A percentile compares a stretch with the other conserved stretches of the same genome.
These are phyloP conservation scores for Muscicapa adusta DNA, from an alignment of 2,113 vertebrate species.

Conservation along the genomic window DNA sequence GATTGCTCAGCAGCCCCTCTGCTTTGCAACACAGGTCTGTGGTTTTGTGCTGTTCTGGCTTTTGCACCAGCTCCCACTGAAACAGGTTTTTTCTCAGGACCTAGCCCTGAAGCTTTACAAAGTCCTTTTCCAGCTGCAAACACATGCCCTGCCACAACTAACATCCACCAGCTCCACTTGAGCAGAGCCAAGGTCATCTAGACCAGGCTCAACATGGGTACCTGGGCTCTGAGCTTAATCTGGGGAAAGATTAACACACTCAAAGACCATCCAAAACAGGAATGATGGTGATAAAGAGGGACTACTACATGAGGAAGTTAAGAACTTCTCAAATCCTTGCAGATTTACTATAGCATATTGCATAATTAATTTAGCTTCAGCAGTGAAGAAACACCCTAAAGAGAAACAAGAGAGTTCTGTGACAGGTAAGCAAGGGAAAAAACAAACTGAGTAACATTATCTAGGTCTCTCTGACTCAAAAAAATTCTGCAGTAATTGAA, in stretches of 20 bases:
- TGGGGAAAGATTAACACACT: neutral
- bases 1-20: neutral
- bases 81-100: neutral
- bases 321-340: neutral
- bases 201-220: rapidly evolving
- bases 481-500: neutral
- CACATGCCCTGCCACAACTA: rapidly evolving
- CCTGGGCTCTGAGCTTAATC: neutral
- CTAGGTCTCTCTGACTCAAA: neutral
- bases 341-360: neutral
- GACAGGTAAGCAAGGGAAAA: neutral
- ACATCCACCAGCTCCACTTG: neutral
- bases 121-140: neutral
- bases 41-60: neutral
- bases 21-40: neutral
- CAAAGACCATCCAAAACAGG: neutral
- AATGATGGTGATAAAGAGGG: neutral
- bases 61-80: neutral
- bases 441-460: neutral
- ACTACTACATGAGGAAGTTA: neutral
- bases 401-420: neutral
- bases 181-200: neutral
- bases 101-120: neutral
- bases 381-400: neutral
- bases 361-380: neutral